A percentile compares a stretch with the other conserved stretches of the same genome.
Conservation (phyloP, 1,140 invertebrate genomes). For the Euura saliciscinereae region DNA sequence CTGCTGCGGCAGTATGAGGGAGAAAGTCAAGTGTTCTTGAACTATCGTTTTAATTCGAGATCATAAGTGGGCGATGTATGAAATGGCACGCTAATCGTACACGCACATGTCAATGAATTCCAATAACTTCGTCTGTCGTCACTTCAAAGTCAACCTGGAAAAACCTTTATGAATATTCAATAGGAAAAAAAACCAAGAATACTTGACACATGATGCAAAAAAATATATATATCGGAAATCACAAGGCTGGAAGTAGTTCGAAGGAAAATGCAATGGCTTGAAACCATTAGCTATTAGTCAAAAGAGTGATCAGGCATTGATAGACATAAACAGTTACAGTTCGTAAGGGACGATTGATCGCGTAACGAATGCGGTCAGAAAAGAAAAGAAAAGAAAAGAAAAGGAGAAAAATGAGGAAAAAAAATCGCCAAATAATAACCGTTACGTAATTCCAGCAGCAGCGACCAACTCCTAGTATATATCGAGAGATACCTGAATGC, state of each 20-base stretch:
- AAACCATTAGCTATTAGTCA: no score
- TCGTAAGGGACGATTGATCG: no score
- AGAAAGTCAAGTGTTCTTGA: slow-evolving; percentile 7
- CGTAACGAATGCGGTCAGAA: no score
- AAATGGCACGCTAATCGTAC: neutral
- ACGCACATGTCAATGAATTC: neutral
- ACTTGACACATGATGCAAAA: neutral
- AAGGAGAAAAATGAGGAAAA: neutral
- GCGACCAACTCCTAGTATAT: neutral
- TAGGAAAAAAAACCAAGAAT: neutral
- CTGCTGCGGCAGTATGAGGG: neutral
- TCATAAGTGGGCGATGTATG: neutral
- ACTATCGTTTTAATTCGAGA: neutral
- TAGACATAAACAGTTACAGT: no score
- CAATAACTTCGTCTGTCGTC: neutral
- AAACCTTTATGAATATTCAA: neutral
- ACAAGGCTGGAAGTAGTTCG: neutral
- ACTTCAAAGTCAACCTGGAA: neutral
- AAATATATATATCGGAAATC: neutral
- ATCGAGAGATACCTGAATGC: neutral
- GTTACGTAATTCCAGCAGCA: neutral
- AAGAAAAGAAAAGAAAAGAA: no score
- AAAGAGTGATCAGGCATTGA: neutral
- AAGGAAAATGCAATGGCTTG: neutral
- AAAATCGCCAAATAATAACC: slow-evolving; percentile 5